phyloP scores from a whole-genome alignment of 2,797 vertebrate genomes.

The Spinus pinus region DNA sequence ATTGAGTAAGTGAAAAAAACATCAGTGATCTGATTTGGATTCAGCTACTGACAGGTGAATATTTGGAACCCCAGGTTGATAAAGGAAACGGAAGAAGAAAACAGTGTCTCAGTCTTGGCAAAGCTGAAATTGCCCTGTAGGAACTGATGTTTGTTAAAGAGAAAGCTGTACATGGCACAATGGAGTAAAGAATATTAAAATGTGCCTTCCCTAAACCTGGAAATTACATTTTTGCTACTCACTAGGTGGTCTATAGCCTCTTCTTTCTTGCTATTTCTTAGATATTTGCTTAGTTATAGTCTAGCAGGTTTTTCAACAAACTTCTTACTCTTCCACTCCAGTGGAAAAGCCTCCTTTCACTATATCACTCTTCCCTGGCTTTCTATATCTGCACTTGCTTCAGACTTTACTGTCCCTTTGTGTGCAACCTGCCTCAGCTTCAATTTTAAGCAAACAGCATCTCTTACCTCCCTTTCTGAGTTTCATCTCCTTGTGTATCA shows the following conservation, averaged over 20 bases:
- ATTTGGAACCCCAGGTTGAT: not conserved
- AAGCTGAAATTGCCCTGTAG: not conserved
- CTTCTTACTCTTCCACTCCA: not conserved
- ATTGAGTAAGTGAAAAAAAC: not conserved
- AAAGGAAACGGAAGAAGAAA: not conserved
- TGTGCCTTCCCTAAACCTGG: not conserved
- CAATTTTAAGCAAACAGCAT: not conserved
- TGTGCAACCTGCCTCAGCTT: not conserved
- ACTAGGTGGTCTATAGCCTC: not conserved
- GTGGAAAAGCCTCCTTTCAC: not conserved
- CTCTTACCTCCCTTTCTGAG: not conserved
- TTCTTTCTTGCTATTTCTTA: not conserved
- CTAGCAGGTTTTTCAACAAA: not conserved
- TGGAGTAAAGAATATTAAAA: not conserved
- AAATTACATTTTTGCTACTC: not conserved
- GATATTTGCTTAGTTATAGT: not conserved
- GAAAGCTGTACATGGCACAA: not conserved
- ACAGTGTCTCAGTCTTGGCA: not conserved
- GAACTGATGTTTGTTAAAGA: slow-evolving; percentile 1
- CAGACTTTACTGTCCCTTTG: not conserved
- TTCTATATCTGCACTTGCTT: not conserved
- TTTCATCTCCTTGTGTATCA: not conserved
- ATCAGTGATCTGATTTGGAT: not conserved
- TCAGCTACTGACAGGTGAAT: not conserved
- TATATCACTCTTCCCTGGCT: not conserved